These are phyloP conservation scores for Halichoeres trimaculatus DNA, from an alignment of 2,113 vertebrate genomes.

Conservation along the genomic window DNA sequence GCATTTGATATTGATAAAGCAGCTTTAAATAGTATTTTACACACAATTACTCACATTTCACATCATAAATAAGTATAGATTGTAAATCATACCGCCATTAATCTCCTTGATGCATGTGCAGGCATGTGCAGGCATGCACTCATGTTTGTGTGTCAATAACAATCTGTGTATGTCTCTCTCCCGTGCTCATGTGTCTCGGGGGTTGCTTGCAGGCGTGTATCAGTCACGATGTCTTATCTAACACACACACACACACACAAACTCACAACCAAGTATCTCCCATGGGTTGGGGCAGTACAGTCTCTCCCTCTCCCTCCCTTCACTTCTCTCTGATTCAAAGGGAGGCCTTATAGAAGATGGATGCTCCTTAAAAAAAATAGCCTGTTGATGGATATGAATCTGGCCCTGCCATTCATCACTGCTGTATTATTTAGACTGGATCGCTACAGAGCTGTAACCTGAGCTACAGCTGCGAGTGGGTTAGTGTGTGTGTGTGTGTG, in stretches of 20 bases:
- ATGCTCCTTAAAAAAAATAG: conserved; percentile 96
- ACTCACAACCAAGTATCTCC: conserved; percentile 62
- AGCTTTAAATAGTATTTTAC: conserved; percentile 52
- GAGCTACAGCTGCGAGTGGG: conserved; percentile 79
- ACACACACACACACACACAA: conserved; percentile 29
- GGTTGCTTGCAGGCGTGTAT: conserved; percentile 80
- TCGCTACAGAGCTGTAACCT: conserved; percentile 97
- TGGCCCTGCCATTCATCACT: conserved; percentile 97
- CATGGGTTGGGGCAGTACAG: conserved; percentile 89
- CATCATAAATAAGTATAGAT: conserved; percentile 54
- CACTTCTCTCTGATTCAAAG: conserved; percentile 92
- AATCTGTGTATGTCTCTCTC: conserved; percentile 47
- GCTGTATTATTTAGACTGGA: conserved; percentile 99
- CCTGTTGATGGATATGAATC: conserved; percentile 96
- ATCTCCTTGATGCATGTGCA: conserved; percentile 38
- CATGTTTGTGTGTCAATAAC: conserved; percentile 56
- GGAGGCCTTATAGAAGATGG: conserved; percentile 94
- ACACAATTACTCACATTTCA: conserved; percentile 59
- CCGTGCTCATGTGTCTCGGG: conserved; percentile 60
- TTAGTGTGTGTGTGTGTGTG: conserved; percentile 36
- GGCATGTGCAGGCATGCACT: conserved; percentile 29
- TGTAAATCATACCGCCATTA: conserved; percentile 47
- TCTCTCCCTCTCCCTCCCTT: conserved; percentile 87
- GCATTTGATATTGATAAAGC: conserved; percentile 40
- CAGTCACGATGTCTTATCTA: conserved; percentile 83